Evolutionary conservation across 2,113 vertebrate genomes (phyloP), one percentile per base, ranked within the genome.

Genomic region (Marmota monax): DNA sequence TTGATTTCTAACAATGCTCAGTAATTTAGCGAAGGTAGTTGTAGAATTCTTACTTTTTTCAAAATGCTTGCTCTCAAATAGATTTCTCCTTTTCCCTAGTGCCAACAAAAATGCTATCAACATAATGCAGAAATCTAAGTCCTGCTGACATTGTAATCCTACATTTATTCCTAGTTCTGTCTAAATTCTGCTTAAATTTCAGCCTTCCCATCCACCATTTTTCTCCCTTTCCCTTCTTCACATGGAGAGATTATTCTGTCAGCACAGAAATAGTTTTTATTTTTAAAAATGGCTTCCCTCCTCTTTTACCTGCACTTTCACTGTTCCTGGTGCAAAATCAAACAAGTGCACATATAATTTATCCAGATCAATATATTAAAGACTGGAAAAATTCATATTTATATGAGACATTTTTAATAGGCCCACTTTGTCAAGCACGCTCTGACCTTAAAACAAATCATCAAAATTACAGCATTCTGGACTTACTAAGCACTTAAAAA

Each of bases 361-460:
- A 96, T 86, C 48, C 65, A 93, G 22, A 90, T 96, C 48, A 91
- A 89, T 27, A 45, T 78, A 53, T 37, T 93, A 93, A 83, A 13
- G 69, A 51, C 29, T 25, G 37, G 6, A 70, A 92, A 83, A 63
- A 63, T 83, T 78, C 76, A 93, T 63, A 63, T 89, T 83, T 67
- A n/a, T 32, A 72, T n/a, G 88, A 93, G 25, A 92, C 61, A 84
- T 79, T 79, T 94, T n/a, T 67, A 27, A 48, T 69, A 16, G 72
- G 13, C 8, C 58, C 29, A 63, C 39, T 79, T 92, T 95, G 23
- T 87, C 82, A 95, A 86, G 65, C 9, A 90, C 16, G 63, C 16
- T 67, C 7, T 90, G 67, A 89, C 84, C 37, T 76, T 87, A 45
- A 77, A 65, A 86, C 1, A 29, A n/a, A 63, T 73, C 65, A 92